Percentiles rank a stretch among this genome's conserved stretches.
Evolutionary conservation across 2,797 vertebrate genomes (phyloP).

Genomic region (Aldrovandia affinis): DNA sequence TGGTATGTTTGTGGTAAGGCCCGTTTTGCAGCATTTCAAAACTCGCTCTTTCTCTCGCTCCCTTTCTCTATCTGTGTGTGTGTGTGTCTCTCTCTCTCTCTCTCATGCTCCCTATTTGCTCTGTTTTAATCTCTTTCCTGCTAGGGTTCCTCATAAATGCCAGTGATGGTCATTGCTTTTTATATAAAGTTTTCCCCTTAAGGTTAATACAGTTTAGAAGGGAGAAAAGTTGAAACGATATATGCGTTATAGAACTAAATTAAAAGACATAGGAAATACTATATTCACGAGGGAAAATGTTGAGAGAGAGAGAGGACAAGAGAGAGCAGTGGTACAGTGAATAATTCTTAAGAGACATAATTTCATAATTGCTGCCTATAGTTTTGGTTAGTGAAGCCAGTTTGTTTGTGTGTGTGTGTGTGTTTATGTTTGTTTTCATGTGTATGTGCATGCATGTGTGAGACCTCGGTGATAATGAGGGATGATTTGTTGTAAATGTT

Average conservation of each 20-base stretch:
- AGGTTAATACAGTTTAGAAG: not conserved
- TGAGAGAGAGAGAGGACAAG: not conserved
- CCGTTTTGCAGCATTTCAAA: slow-evolving; percentile 76
- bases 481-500: not conserved
- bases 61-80: no score
- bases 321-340: not conserved
- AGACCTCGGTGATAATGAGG: no score
- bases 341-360: not conserved
- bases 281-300: not conserved
- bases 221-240: not conserved
- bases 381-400: not conserved
- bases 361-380: not conserved
- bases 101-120: slow-evolving; percentile 4
- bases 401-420: not conserved
- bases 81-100: slow-evolving; percentile 2
- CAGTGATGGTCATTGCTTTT: not conserved
- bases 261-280: not conserved
- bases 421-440: not conserved
- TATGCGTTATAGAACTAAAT: not conserved
- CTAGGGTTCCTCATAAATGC: not conserved
- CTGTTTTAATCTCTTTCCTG: not conserved
- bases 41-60: slow-evolving; percentile 26
- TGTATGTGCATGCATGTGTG: not conserved
- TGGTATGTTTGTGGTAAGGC: slow-evolving; percentile 71
- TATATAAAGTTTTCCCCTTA: not conserved